Base-by-base conservation (phyloP, 2,888 invertebrate species). In the Diabrotica balteata region DNA sequence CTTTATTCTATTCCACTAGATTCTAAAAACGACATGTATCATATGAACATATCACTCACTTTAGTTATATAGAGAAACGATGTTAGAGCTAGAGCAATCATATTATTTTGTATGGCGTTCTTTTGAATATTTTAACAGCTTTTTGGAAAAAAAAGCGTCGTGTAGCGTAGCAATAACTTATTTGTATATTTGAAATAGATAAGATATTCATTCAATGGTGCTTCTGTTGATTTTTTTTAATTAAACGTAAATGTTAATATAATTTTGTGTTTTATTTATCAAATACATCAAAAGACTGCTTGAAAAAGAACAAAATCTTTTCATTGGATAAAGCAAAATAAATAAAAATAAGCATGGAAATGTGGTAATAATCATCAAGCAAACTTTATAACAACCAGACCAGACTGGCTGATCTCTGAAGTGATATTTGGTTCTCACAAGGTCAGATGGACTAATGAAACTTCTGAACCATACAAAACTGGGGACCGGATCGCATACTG, bases 91-190 rank as follows among this genome's bases (percentile, higher is more conserved):
- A 60, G 59, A 50, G 42, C 58, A 45, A 47, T 8, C 55, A 57
- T 11, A 47, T 32, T 32, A 32, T 58, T 45, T 45, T 52, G 51
- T 67, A 58, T 45, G 46, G 10, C 57, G 52, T 59, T 52, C 45
- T 69, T 70, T 68, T 59, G 59, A 72, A 63, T 60, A 61, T 68
- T 69, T 63, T 63, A 58, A 62, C 68, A 68, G 73, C 73, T 73
- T 73, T 64, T 32, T 32, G 32, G 66, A 72, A 51, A 68, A 70
- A 68, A 72, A 74, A 71, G 75, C 69, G 60, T 73, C 75, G 74
- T 75, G 76, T 78, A 78, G 77, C 72, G 57, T 77, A 81, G 80
- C 80, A 81, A 80, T 80, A 80, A 81, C 79, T 79, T 77, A 78
- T 80, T 79, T 78, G 76, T 80, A 80, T 77, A 79, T 79, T 80